phyloP scores from a whole-genome alignment of 1,140 invertebrate species.

The Trinorchestia longiramus region DNA sequence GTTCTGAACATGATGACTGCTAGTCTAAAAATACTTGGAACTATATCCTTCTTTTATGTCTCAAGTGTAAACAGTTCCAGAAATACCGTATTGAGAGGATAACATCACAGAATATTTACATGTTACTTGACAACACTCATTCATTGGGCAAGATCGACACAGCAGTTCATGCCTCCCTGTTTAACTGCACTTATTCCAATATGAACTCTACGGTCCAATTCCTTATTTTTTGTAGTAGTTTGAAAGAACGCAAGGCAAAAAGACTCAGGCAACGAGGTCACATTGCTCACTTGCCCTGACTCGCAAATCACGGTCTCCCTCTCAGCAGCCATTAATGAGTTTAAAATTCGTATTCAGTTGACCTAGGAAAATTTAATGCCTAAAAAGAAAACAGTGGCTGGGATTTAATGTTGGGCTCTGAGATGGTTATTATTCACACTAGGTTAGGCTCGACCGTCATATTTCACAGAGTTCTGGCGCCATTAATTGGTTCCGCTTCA shows the following conservation, averaged over 20 bases:
- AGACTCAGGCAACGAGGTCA: background rate
- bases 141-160: background rate
- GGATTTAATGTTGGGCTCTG: constrained; percentile 50
- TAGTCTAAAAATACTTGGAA: background rate
- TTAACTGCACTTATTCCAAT: background rate
- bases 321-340: constrained; percentile 28
- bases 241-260: background rate
- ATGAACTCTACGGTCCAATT: background rate
- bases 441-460: constrained; percentile 54
- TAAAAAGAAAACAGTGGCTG: constrained; percentile 55
- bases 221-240: background rate
- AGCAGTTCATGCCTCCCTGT: background rate
- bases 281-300: background rate
- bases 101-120: background rate
- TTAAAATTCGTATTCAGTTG: constrained; percentile 43
- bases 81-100: no score
- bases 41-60: background rate
- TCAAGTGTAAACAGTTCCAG: no score
- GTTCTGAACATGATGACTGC: background rate
- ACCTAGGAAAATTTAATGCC: constrained; percentile 37
- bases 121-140: background rate
- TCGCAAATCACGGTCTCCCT: background rate
- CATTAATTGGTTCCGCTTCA: constrained; percentile 53
- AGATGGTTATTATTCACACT: constrained; percentile 55
- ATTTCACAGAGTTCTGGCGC: constrained; percentile 53